phyloP scores from a whole-genome alignment of 2,888 invertebrate genomes.

The Himalopsyche tibetana region DNA sequence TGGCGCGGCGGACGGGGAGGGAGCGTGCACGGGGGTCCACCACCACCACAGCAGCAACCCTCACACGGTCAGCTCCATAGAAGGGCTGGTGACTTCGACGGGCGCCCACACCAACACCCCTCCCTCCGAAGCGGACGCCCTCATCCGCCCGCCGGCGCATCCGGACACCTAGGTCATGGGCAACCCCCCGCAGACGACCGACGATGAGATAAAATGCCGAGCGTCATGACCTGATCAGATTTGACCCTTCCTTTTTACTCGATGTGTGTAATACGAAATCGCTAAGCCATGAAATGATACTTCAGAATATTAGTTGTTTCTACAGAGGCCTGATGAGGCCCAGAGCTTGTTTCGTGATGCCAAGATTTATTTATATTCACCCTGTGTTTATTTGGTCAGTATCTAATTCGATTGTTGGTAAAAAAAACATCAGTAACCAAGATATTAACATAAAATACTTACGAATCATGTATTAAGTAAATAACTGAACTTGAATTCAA shows the following conservation, averaged over 20 bases:
- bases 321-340: constrained; percentile 19
- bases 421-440: too few relatives aligned
- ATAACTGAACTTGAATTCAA: too few relatives aligned
- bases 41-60: constrained; percentile 75
- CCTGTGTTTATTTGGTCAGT: too few relatives aligned
- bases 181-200: neutral
- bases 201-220: constrained; percentile 38
- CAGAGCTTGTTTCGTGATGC: constrained; percentile 14
- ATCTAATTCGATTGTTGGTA: too few relatives aligned
- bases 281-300: constrained; percentile 5
- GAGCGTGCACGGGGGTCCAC: constrained; percentile 71
- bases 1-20: constrained; percentile 71
- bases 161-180: constrained; percentile 52
- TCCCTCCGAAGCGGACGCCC: constrained; percentile 78
- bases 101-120: constrained; percentile 74
- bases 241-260: constrained; percentile 32
- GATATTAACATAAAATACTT: too few relatives aligned
- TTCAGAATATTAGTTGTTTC: constrained; percentile 33
- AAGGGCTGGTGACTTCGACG: constrained; percentile 66
- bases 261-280: constrained; percentile 17
- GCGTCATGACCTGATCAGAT: constrained; percentile 28
- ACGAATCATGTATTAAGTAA: too few relatives aligned
- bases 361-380: too few relatives aligned
- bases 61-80: constrained; percentile 75
- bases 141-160: constrained; percentile 71